Evolutionary conservation across 2,888 invertebrate genomes (phyloP).

Genomic region (Aporophyla lueneburgensis): DNA sequence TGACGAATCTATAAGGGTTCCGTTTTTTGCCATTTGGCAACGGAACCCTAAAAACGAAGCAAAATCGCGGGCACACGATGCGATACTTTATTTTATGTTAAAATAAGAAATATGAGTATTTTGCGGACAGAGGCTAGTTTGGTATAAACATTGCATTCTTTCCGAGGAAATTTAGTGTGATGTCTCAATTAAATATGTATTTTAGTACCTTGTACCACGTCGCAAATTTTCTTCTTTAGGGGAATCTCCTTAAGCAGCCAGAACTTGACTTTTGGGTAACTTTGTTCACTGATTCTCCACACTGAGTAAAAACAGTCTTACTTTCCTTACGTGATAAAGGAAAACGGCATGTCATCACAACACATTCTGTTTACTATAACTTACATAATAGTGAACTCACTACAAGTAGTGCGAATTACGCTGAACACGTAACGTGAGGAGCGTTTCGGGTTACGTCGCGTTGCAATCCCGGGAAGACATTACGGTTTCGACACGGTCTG

Average conservation of each 20-base stretch:
- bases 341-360: slow-evolving; percentile 51
- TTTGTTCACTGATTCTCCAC: neutral
- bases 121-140: too few relatives aligned
- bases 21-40: too few relatives aligned
- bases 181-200: neutral
- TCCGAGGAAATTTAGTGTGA: neutral
- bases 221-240: neutral
- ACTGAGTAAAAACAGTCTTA: neutral
- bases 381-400: slow-evolving; percentile 68
- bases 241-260: neutral
- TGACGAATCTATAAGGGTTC: too few relatives aligned
- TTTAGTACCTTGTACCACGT: neutral
- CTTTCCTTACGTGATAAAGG: slow-evolving; percentile 33
- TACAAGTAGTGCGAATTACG: slow-evolving; percentile 69
- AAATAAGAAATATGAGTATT: too few relatives aligned
- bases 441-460: slow-evolving; percentile 81
- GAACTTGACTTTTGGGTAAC: neutral
- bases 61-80: too few relatives aligned
- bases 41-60: too few relatives aligned
- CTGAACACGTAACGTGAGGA: slow-evolving; percentile 78
- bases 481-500: slow-evolving; percentile 81
- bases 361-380: slow-evolving; percentile 66
- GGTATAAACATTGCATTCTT: neutral
- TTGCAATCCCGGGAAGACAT: slow-evolving; percentile 86
- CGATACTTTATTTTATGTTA: too few relatives aligned